A percentile compares a stretch with the other conserved stretches of the same genome.
These are phyloP conservation scores for Alsophila aescularia DNA, from an alignment of 2,888 invertebrate species.

Conservation along the genomic window DNA sequence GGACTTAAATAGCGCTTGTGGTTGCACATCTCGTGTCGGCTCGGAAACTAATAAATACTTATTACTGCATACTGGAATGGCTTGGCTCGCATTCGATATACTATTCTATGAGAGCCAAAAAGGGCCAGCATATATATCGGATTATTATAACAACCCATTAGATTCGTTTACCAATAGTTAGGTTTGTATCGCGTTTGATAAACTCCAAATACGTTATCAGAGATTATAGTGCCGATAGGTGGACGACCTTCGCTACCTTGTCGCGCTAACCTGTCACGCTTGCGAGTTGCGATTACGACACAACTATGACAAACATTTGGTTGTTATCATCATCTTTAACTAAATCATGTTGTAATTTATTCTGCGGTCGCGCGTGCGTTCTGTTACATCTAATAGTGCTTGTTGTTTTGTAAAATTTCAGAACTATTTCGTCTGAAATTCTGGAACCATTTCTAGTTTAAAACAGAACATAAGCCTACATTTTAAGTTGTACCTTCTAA, in stretches of 20 bases:
- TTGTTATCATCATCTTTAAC: not conserved
- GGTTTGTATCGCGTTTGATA: not conserved
- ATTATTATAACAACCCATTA: no score
- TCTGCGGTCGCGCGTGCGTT: no score
- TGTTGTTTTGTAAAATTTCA: not conserved
- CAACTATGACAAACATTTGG: not conserved
- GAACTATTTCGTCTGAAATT: not conserved
- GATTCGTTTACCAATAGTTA: not conserved
- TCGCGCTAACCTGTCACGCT: slow-evolving; percentile 6
- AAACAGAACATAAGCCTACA: not conserved
- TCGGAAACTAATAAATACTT: not conserved
- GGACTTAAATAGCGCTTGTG: slow-evolving; percentile 9
- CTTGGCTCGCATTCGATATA: not conserved
- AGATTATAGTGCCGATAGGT: slow-evolving; percentile 10
- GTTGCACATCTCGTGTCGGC: slow-evolving; percentile 3
- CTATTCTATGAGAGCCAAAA: no score
- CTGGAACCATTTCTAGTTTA: not conserved
- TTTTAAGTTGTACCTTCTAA: no score
- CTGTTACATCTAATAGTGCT: not conserved
- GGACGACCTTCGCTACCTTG: slow-evolving; percentile 20
- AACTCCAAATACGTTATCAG: not conserved
- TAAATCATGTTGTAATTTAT: no score
- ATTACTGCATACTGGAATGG: not conserved
- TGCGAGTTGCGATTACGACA: not conserved
- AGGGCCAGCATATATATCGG: no score